Base-by-base conservation (phyloP, 2,797 vertebrate species). In the Gephyroberyx darwinii region DNA sequence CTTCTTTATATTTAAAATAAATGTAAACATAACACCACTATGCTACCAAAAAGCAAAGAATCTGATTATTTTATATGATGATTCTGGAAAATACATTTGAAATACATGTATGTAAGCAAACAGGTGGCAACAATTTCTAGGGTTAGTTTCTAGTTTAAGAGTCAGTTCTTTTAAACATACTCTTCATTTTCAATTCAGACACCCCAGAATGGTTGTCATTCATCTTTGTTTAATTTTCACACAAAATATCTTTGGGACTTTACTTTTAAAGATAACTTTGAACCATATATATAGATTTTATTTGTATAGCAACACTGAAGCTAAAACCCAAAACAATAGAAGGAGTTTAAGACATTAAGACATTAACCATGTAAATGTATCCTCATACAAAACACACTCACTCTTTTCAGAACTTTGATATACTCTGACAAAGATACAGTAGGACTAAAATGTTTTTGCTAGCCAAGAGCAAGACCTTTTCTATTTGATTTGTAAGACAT, bases 261-360 rank as follows among this genome's bases (percentile, higher is more conserved):
- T 67, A 5, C 50, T 65, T 74, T 51, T 61, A 16, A n/a, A 43
- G 0, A 71, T 60, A 12, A 57, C 70, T 51, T 78, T 73, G 7
- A 73, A 77, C 2, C 10, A 26, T 9, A 61, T n/a, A n/a, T n/a
- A 9, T 2, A 33, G 9, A 58, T 74, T 1, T 52, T 55, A 72
- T 74, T 41, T 79, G 56, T 57, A 69, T 10, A 79, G 22, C 31
- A 78, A 62, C 37, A 67, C 53, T 71, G 72, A 81, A 77, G 63
- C 67, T 26, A 69, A 48, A 72, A 66, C 45, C 10, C 58, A 62
- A 77, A 65, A 65, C 0, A 64, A 71, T 51, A 17, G 8, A 59
- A 56, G 64, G 66, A 39, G 3, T 45, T 35, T 16, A 55, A 66
- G 2, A 80, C n/a, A 22, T 61, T 10, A 43, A 9, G 30, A 52